Base-by-base conservation (phyloP, 2,888 invertebrate species). In the Drosophila atripex region DNA sequence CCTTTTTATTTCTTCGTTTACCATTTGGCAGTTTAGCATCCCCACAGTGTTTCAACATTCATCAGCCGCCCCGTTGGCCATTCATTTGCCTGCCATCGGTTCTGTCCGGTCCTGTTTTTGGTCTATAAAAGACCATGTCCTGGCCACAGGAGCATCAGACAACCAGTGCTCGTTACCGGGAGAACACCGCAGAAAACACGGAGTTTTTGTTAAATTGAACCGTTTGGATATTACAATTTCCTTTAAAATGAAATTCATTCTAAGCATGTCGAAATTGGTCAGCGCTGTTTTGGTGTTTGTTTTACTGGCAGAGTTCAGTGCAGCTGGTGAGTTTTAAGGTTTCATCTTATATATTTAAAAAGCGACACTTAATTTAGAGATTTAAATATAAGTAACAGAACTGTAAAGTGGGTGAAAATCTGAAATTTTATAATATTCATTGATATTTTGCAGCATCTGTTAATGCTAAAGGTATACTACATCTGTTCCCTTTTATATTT, bases 71-170 rank as follows among this genome's bases (percentile, higher is more conserved):
- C 50, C 28, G 58, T 39, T 50, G 49, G 65, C 43, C 11, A 57
- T 69, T 45, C 41, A 35, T 59, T 52, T 51, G 69, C 73, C 77
- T 77, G 76, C 69, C 70, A 78, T 77, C 79, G 61, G 65, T 69
- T 41, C 69, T 64, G 77, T 77, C 80, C 80, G 35, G 35, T 35
- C 75, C 69, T 78, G 28, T 69, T 69, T 75, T 65, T 72, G 70
- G 71, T 77, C 74, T 90, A 90, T 90, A 91, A 90, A 90, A 91
- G 90, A 88, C 86, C 85, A 66, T 64, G 77, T 45, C 60, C 71
- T 73, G 72, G 55, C 71, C 51, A 72, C 80, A 77, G 77, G 71
- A 88, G 69, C 86, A 88, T 77, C 90, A 90, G 76, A 89, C 77
- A 73, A 76, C 73, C 80, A 73, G 73, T 76, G 73, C 69, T 75